Conservation (phyloP, 2,113 vertebrate species). For the Gavialis gangeticus region DNA sequence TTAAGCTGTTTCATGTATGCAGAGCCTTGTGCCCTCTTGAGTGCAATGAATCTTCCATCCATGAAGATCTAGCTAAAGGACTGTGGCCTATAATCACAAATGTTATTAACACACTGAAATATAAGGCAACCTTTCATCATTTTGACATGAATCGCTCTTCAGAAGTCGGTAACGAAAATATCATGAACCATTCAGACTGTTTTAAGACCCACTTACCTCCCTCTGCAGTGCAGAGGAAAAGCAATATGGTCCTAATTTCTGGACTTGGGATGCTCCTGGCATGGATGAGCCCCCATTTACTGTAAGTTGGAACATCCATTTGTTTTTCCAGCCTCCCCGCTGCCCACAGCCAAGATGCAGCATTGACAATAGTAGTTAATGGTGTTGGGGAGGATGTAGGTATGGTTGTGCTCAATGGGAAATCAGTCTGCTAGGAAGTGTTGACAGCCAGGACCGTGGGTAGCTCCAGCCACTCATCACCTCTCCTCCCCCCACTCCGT, state of each 20-base stretch:
- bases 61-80: rapidly evolving
- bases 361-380: not conserved
- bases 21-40: too few species aligned
- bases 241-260: not conserved
- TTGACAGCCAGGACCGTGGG: not conserved
- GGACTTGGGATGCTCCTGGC: not conserved
- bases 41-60: not conserved
- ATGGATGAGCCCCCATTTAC: not conserved
- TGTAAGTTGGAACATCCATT: not conserved
- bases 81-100: not conserved
- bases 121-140: not conserved
- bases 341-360: not conserved
- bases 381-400: rapidly evolving
- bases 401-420: not conserved
- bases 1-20: not conserved
- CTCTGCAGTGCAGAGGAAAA: not conserved
- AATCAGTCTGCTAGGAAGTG: not conserved
- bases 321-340: not conserved
- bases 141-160: not conserved
- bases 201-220: not conserved
- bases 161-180: not conserved
- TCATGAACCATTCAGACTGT: not conserved
- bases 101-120: not conserved
- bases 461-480: not conserved
- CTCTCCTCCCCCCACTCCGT: not conserved